Base-by-base conservation (phyloP, 2,797 vertebrate species). In the Hozukius guyotensis region DNA sequence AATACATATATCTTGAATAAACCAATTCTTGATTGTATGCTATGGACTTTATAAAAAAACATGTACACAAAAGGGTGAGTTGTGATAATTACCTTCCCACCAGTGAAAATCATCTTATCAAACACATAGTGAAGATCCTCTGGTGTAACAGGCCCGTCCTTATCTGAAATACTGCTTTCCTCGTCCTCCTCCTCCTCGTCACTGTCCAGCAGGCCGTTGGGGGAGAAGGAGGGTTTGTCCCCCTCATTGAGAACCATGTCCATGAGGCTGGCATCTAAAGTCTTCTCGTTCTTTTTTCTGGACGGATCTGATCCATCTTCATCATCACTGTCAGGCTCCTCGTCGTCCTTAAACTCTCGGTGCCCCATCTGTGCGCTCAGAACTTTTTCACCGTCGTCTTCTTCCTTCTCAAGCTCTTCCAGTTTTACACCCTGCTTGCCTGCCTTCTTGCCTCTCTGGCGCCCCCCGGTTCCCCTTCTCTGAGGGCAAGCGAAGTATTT, bases 401-500 rank as follows among this genome's bases (percentile, higher is more conserved):
- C 77, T 25, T 61, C 74, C 12, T 36, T 81, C 13, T 70, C 81
- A 1, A 2, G n/a, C 4, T 22, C 31, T n/a, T 73, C 77, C 12
- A 7, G 1, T 46, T 78, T 88, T 6, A 18, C 14, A 6, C n/a
- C 64, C 22, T 46, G 79, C 38, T 55, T 88, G 49, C 36, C 27
- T 53, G 67, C 62, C 76, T 78, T 88, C 83, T 83, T 94, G 91
- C 70, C 78, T 64, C 87, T 76, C n/a, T 72, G 80, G 73, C 81
- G 92, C 84, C 64, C 75, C 91, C 75, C 85, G 60, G 92, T 89
- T 83, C 88, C 93, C 84, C 90, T 96, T 85, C 89, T 97, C 93
- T 99, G 98, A 76, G 97, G 98, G 89, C 97, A 97, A 6, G 98
- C 98, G 78, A 99, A 99, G 94, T 99, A 99, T 73, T 97, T 97